Evolutionary conservation across 2,888 invertebrate genomes (phyloP).

Genomic region (Xylophagus ater): DNA sequence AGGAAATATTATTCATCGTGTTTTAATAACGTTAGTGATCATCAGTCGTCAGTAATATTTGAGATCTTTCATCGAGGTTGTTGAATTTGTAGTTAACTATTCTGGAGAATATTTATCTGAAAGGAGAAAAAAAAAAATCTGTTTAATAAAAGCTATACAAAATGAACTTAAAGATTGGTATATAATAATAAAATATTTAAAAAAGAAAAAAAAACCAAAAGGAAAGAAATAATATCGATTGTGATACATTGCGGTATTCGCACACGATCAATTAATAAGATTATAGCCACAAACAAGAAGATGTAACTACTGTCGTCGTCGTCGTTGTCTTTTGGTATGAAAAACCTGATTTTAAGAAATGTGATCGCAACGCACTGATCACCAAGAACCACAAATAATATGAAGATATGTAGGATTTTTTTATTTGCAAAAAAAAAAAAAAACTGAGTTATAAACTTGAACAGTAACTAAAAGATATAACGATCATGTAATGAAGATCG

Average conservation of each 20-base stretch:
- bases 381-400: conserved; percentile 12
- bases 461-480: conserved; percentile 10
- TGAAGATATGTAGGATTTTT: too few relatives aligned
- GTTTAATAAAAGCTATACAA: conserved; percentile 8
- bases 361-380: conserved; percentile 10
- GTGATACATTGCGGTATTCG: conserved; percentile 14
- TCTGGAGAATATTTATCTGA: too few relatives aligned
- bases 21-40: too few relatives aligned
- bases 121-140: conserved; percentile 5
- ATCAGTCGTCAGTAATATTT: too few relatives aligned
- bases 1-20: too few relatives aligned
- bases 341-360: conserved; percentile 14
- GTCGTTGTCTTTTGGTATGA: too few relatives aligned
- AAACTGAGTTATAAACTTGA: too few relatives aligned
- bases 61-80: too few relatives aligned
- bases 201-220: too few relatives aligned
- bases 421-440: too few relatives aligned
- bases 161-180: conserved; percentile 2
- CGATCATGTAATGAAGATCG: conserved; percentile 13
- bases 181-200: background rate
- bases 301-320: conserved; percentile 2
- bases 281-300: conserved; percentile 9
- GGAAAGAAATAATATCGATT: too few relatives aligned
- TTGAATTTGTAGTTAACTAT: too few relatives aligned
- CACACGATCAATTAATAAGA: conserved; percentile 19